A percentile compares a stretch with the other conserved stretches of the same genome.
phyloP scores from a whole-genome alignment of 2,888 invertebrate species.

The Embidobia sp. region DNA sequence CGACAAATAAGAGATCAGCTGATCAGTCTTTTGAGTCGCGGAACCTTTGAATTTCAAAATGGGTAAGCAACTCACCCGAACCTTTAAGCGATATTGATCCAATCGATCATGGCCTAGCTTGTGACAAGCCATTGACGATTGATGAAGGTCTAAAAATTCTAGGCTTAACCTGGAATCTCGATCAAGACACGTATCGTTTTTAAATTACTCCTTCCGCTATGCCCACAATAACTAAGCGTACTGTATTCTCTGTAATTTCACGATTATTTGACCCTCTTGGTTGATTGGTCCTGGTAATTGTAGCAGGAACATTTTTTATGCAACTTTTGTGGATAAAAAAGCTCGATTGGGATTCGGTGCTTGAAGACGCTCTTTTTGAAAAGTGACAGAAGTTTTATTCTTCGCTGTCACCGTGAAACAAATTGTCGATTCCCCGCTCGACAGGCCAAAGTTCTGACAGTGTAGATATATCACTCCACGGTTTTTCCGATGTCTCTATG shows the following conservation, averaged over 20 bases:
- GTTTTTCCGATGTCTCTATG: too few relatives aligned
- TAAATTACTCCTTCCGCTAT: background rate
- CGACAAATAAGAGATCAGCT: background rate
- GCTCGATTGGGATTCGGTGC: too few relatives aligned
- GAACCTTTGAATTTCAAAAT: conserved; percentile 49
- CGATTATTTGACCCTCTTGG: conserved; percentile 39
- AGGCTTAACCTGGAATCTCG: background rate
- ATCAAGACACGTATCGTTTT: background rate
- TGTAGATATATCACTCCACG: too few relatives aligned
- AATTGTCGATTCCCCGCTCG: too few relatives aligned
- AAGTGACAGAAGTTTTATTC: too few relatives aligned
- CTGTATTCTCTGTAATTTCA: background rate
- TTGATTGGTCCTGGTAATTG: conserved; percentile 8
- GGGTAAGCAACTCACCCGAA: background rate
- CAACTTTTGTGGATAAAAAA: too few relatives aligned
- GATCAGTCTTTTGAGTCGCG: conserved; percentile 23
- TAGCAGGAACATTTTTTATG: conserved; percentile 17
- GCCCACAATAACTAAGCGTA: background rate
- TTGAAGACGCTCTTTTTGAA: too few relatives aligned
- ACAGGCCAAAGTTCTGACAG: too few relatives aligned
- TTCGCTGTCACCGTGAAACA: too few relatives aligned
- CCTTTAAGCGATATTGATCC: background rate
- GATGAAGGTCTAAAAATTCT: background rate
- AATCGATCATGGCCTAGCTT: background rate
- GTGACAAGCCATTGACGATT: background rate